These are phyloP conservation scores for Raja brachyura DNA, from an alignment of 2,113 vertebrate genomes.

Conservation along the genomic window DNA sequence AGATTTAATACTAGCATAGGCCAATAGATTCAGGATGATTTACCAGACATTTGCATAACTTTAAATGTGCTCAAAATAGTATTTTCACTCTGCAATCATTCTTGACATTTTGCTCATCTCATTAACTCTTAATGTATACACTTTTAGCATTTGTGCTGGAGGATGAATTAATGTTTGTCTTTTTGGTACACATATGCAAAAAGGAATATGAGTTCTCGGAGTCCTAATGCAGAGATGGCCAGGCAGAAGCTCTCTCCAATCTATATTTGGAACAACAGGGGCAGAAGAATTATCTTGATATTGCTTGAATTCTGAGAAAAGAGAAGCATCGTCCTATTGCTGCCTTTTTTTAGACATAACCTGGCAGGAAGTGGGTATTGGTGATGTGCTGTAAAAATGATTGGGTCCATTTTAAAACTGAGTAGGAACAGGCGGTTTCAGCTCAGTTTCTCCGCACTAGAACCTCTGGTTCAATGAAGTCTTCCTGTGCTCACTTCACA, in stretches of 20 bases:
- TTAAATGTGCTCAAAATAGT: background rate
- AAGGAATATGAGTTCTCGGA: background rate
- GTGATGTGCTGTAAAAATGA: background rate
- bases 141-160: background rate
- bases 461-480: too few relatives aligned
- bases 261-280: background rate
- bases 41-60: background rate
- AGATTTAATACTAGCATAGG: background rate
- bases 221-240: background rate
- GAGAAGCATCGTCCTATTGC: background rate
- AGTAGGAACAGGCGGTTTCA: background rate
- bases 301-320: conserved; percentile 5
- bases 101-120: background rate
- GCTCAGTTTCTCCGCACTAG: background rate
- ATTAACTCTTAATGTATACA: background rate
- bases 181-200: background rate
- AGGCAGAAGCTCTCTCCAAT: background rate
- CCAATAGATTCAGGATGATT: background rate
- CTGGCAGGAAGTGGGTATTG: background rate
- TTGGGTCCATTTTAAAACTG: background rate
- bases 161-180: background rate
- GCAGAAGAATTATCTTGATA: background rate
- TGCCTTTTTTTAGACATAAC: conserved; percentile 6
- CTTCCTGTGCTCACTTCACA: too few relatives aligned
- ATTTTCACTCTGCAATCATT: background rate